Base-by-base conservation (phyloP, 2,797 vertebrate genomes). In the Peromyscus eremicus region DNA sequence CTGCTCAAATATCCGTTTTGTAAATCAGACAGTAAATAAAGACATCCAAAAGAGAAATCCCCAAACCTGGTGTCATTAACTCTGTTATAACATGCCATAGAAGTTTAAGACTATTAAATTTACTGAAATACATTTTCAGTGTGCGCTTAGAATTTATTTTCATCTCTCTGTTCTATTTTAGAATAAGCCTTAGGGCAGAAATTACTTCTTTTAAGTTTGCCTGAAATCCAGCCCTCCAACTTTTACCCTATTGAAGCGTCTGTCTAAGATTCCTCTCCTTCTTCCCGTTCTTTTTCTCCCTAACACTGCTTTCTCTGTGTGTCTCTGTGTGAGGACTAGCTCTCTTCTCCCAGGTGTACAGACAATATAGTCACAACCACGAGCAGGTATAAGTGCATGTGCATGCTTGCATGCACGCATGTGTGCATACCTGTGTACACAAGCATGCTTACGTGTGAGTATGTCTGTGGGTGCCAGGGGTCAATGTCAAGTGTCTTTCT, bases 21-120 rank as follows among this genome's bases (percentile, higher is more conserved):
- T 88, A 60, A 91, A 91, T 94, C 73, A 93, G 49, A 85, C 80
- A 79, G 40, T 87, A 86, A 94, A 83, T 92, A 86, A 86, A 97
- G 93, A 34, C 70, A 70, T 90, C 68, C 34, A n/a, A 82, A 86
- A 94, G 12, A 92, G n/a, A 88, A 88, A 73, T 11, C n/a, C 49
- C 52, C 6, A 34, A 76, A 89, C 40, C 32, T 60, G 37, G 7
- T 70, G 17, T 81, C 70, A 94, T 94, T 95, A 89, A 73, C 10
- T 82, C 25, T 91, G 60, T 81, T 34, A 68, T 40, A 86, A 89
- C 49, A 83, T 37, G 29, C 40, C 79, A 32, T 73, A 89, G 49
- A 76, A 96, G 91, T 92, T 82, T 94, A 92, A 92, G 64, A 85
- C 66, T 60, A 62, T 70, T 90, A 68, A 89, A 43, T 94, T 91